A percentile compares a stretch with the other conserved stretches of the same genome.
These are phyloP conservation scores for Zeugodacus cucurbitae DNA, from an alignment of 1,140 invertebrate genomes.

Conservation along the genomic window DNA sequence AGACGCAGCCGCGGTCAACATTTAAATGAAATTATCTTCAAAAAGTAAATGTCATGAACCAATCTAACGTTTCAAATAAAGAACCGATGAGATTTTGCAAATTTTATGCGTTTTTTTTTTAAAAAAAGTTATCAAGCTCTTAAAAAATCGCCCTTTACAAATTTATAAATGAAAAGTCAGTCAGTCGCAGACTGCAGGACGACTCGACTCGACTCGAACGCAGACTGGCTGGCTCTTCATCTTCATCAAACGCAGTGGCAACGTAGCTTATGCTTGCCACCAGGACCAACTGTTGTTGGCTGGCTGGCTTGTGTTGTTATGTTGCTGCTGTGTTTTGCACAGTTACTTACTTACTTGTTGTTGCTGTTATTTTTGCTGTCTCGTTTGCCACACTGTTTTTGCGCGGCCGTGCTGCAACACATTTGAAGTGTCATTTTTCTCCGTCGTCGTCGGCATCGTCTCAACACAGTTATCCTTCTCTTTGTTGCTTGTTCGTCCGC, in stretches of 20 bases:
- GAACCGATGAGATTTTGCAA: too few relatives aligned
- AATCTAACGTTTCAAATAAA: too few relatives aligned
- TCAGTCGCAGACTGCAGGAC: conserved; percentile 33
- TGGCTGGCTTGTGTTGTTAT: background rate
- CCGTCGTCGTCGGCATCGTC: background rate
- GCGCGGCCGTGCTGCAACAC: conserved; percentile 2
- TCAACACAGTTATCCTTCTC: background rate
- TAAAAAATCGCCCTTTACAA: too few relatives aligned
- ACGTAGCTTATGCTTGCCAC: background rate
- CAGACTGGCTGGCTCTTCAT: conserved; percentile 23
- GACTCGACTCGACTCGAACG: background rate
- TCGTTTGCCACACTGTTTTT: conserved; percentile 32
- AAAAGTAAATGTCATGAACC: too few relatives aligned
- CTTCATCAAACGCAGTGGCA: conserved; percentile 1
- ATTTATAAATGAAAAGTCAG: conserved; percentile 35
- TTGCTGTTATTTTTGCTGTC: background rate
- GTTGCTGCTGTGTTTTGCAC: background rate
- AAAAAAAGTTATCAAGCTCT: too few relatives aligned
- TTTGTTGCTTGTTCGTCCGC: background rate
- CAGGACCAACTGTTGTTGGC: background rate
- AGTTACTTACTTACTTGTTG: background rate
- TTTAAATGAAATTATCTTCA: too few relatives aligned
- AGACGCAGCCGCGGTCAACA: too few relatives aligned
- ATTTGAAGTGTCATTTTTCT: conserved; percentile 21
- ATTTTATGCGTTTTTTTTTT: too few relatives aligned